Evolutionary conservation across 2,888 invertebrate genomes (phyloP), one percentile per base, ranked within the genome.

Genomic region (Neelides folsomi): DNA sequence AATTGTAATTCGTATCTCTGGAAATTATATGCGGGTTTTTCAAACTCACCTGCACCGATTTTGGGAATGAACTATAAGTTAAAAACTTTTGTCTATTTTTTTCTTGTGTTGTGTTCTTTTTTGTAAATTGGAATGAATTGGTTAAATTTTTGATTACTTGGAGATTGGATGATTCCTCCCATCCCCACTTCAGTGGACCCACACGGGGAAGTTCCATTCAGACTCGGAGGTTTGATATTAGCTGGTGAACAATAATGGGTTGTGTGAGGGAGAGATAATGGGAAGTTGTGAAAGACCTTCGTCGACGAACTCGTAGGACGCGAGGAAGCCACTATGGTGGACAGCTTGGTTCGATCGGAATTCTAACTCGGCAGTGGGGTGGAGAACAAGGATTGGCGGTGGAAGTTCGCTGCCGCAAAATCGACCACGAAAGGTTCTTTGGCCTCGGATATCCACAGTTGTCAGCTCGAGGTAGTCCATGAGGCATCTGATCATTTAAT

Each of bases 151-250:
- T 36, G 2, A n/a, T 46, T 35, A 62, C 62, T 71, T 5, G 73
- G 73, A 16, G 70, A 71, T 6, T 59, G 59, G 38, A 73, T 68
- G n/a, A 67, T 66, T 3, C 71, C 72, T 2, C 70, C 69, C 6
- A 64, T 58, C 2, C 69, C 68, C 38, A 59, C 62, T 27, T 65
- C 58, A 20, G 36, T 44, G 15, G 42, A 5, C 1, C 69, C 69
- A 58, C 69, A 69, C 16, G 64, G 64, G 10, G 65, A 62, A 13
- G 58, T 57, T 1, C 67, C 66, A 46, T 66, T 65, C 12, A 67
- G 61, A 51, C 52, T 49, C 42, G 63, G 61, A 15, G 55, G 53
- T 18, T 54, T 56, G 16, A 62, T 60, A 53, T 54, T 42, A 5
- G 56, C 60, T 58, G 43, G 10, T 40, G n/a, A 40, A 44, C 36